Conservation (phyloP, 1,140 invertebrate species). For the Wiebesia pumilae region DNA sequence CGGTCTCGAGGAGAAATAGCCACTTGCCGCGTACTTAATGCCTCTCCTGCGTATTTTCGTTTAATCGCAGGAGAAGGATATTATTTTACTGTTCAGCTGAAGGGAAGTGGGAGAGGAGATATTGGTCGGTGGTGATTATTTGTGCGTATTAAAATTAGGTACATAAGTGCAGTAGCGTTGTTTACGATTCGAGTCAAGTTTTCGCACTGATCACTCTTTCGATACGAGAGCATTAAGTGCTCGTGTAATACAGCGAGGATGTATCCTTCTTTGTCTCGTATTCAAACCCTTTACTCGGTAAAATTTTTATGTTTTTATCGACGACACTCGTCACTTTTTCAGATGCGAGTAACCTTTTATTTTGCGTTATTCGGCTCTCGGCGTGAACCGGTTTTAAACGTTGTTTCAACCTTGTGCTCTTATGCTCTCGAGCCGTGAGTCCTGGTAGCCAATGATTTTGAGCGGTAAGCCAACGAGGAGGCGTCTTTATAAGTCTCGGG, state of each 20-base stretch:
- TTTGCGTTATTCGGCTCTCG: neutral
- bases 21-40: neutral
- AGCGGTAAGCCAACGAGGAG: too few relatives aligned
- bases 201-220: neutral
- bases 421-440: neutral
- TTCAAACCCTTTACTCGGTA: neutral
- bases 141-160: neutral
- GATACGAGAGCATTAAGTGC: constrained; percentile 8
- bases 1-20: neutral
- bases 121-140: neutral
- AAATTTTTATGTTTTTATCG: neutral
- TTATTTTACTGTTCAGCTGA: neutral
- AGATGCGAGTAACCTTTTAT: neutral
- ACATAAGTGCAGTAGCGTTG: neutral
- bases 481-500: too few relatives aligned
- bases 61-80: neutral
- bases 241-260: neutral
- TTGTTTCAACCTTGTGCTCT: neutral
- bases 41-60: neutral
- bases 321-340: neutral
- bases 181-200: neutral
- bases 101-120: neutral
- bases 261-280: neutral
- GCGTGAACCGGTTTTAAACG: neutral
- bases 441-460: too few relatives aligned